These are phyloP conservation scores for Melanotaenia boesemani DNA, from an alignment of 2,797 vertebrate species.

Conservation along the genomic window DNA sequence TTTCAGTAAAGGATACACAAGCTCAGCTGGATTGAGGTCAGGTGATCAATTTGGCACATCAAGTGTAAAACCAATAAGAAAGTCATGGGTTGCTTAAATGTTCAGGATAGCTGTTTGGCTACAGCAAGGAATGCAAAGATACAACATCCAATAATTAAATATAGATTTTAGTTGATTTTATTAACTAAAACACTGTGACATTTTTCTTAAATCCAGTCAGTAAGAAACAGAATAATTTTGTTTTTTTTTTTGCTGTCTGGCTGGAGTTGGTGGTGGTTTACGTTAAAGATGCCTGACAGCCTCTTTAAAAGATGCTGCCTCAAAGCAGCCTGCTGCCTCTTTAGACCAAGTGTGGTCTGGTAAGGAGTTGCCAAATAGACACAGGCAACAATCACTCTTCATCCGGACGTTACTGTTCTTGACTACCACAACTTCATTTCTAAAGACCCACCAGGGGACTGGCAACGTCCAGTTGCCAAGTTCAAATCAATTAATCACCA, in stretches of 20 bases:
- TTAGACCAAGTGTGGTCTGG: conserved; percentile 26
- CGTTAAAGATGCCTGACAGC: conserved; percentile 11
- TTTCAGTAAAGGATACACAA: not conserved
- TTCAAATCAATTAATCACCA: conserved; percentile 58
- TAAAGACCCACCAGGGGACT: conserved; percentile 44
- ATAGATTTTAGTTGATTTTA: conserved; percentile 1
- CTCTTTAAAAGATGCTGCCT: conserved; percentile 5
- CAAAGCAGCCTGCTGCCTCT: conserved; percentile 5
- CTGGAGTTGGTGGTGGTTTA: not conserved
- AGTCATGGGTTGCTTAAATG: not conserved
- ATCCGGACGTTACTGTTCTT: conserved; percentile 54
- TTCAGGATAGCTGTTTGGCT: not conserved
- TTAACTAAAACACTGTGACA: not conserved
- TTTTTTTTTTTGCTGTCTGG: not conserved
- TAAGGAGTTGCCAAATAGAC: conserved; percentile 41
- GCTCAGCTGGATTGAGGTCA: not conserved
- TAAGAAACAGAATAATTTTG: conserved; percentile 4
- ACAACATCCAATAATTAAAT: not conserved
- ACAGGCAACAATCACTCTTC: conserved; percentile 42
- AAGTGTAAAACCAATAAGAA: not conserved
- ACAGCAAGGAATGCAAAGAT: no score
- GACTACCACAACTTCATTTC: conserved; percentile 41
- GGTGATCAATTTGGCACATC: not conserved
- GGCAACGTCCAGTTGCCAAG: conserved; percentile 42
- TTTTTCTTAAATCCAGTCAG: not conserved